phyloP scores from a whole-genome alignment of 2,888 invertebrate genomes.

The Ophioninae sp. region DNA sequence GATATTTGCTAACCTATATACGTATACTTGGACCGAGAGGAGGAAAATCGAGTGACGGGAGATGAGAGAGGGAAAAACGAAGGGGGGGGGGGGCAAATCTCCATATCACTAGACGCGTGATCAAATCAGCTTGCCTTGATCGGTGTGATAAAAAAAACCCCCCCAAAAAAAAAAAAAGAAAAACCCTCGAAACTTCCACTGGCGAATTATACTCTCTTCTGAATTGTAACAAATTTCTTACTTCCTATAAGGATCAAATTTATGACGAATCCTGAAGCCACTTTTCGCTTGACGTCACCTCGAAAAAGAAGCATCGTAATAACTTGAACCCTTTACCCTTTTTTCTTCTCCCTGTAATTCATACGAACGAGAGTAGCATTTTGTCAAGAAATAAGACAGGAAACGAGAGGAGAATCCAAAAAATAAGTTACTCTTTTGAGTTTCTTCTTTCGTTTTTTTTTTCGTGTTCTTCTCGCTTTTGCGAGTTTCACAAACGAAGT shows the following conservation, averaged over 20 bases:
- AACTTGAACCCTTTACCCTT: neutral
- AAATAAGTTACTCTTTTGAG: neutral
- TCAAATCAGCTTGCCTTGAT: slow-evolving; percentile 27
- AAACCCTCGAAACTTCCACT: neutral
- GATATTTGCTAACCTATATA: slow-evolving; percentile 65
- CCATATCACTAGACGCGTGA: slow-evolving; percentile 6
- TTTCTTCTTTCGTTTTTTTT: neutral
- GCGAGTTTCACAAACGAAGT: slow-evolving; percentile 19
- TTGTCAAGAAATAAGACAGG: slow-evolving; percentile 38
- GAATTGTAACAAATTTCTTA: neutral
- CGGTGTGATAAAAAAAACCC: slow-evolving; percentile 9
- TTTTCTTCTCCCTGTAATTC: slow-evolving; percentile 5
- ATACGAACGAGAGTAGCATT: slow-evolving; percentile 17
- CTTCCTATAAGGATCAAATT: neutral
- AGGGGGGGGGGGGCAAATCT: slow-evolving; percentile 2
- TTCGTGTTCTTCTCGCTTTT: neutral
- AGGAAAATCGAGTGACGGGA: neutral
- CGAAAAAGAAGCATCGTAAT: neutral
- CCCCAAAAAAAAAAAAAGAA: neutral
- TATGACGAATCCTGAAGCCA: neutral
- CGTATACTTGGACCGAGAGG: slow-evolving; percentile 6
- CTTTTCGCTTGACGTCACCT: neutral
- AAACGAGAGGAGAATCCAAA: slow-evolving; percentile 33
- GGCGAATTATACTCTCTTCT: too few species aligned
- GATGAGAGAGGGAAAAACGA: slow-evolving; percentile 10